Conservation (phyloP, 2,797 vertebrate species). For the Lophotriccus pileatus region DNA sequence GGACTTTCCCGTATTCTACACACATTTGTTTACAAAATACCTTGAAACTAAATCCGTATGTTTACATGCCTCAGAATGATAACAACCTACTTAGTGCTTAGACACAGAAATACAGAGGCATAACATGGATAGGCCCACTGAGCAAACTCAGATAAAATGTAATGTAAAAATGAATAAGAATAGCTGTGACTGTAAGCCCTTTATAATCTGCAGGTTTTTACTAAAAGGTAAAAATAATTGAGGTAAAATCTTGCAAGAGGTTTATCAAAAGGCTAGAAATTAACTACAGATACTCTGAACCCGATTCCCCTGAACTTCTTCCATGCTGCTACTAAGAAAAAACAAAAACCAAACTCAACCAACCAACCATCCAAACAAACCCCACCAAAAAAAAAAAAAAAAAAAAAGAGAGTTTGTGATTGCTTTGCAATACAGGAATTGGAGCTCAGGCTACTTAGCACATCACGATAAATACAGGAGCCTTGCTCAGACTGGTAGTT, state of each 20-base stretch:
- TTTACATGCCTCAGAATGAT: slow-evolving; percentile 33
- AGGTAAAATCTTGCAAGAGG: neutral
- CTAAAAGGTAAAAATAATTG: neutral
- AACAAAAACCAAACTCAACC: neutral
- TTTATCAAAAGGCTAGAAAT: neutral
- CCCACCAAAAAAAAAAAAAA: neutral
- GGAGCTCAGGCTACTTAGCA: neutral
- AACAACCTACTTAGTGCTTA: slow-evolving; percentile 32
- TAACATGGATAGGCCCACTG: neutral
- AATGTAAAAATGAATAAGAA: neutral
- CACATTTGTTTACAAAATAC: slow-evolving; percentile 63
- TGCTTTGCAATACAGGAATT: neutral
- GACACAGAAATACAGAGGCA: neutral
- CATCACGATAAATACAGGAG: neutral
- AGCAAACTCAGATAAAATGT: neutral
- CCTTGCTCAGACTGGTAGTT: neutral
- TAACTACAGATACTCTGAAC: neutral
- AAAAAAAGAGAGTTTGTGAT: neutral
- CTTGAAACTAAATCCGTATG: slow-evolving; percentile 64
- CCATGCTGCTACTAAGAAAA: neutral
- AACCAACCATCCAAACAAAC: neutral
- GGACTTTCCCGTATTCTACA: slow-evolving; percentile 39
- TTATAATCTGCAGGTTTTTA: neutral
- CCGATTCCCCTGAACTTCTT: neutral
- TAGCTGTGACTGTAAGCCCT: neutral